These are phyloP conservation scores for Gastracanthus pulcherrimus DNA, from an alignment of 2,888 invertebrate species.

Conservation along the genomic window DNA sequence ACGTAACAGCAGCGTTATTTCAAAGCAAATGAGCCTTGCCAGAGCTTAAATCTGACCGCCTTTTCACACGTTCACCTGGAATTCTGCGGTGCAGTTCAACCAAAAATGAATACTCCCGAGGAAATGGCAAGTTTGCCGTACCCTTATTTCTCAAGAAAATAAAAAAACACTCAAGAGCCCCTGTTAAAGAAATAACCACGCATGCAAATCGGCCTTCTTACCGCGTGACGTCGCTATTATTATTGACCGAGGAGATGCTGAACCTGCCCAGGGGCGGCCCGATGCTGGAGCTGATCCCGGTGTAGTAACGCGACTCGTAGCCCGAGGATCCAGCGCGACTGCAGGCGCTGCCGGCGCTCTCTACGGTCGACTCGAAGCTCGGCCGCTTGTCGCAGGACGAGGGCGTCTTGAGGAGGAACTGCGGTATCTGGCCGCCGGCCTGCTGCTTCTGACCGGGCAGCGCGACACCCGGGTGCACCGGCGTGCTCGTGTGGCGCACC, in stretches of 20 bases:
- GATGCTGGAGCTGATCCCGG: background rate
- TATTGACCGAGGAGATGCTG: background rate
- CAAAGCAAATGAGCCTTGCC: too few species aligned
- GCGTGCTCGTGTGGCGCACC: constrained; percentile 50
- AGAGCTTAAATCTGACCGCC: too few species aligned
- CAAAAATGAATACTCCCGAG: too few species aligned
- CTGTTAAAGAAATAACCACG: too few species aligned
- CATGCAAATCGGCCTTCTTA: too few species aligned
- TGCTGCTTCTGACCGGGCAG: constrained; percentile 8
- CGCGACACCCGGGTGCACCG: constrained; percentile 19
- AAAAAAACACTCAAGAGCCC: too few species aligned
- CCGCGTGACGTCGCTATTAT: background rate
- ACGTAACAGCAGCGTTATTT: too few species aligned
- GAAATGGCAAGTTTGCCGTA: too few species aligned
- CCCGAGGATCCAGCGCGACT: background rate
- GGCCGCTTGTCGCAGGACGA: constrained; percentile 21
- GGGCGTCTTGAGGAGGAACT: constrained; percentile 48
- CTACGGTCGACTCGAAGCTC: constrained; percentile 28
- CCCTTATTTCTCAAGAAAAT: too few species aligned
- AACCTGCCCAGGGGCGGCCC: background rate
- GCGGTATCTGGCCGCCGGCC: background rate
- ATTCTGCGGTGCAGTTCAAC: too few species aligned
- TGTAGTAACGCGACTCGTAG: constrained; percentile 39
- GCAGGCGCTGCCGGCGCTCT: background rate
- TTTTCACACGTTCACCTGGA: too few species aligned